Conservation (phyloP, 2,888 invertebrate genomes). For the Spatulosminthurus flaviceps region DNA sequence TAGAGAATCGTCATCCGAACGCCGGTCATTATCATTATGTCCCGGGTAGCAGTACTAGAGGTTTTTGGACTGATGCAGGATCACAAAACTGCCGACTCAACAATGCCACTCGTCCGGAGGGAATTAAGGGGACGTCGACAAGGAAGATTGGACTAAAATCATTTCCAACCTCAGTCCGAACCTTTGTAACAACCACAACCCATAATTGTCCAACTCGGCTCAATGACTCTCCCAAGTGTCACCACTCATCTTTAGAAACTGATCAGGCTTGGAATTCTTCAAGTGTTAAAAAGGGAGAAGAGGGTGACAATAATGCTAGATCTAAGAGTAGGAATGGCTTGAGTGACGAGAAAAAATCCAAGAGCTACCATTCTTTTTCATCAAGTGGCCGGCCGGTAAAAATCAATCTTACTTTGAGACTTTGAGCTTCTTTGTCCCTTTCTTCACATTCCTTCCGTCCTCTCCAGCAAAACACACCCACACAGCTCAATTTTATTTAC, state of each 20-base stretch:
- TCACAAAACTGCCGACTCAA: background rate
- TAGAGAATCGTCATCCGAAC: background rate
- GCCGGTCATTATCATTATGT: background rate
- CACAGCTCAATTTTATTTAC: background rate
- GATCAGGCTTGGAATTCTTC: background rate
- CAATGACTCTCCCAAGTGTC: constrained; percentile 13
- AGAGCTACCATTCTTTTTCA: constrained; percentile 24
- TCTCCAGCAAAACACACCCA: too few relatives aligned
- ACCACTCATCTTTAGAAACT: constrained; percentile 22
- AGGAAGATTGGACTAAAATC: too few relatives aligned
- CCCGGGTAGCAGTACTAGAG: background rate
- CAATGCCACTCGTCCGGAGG: background rate
- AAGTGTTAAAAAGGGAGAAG: background rate
- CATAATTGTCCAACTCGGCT: background rate
- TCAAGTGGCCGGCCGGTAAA: constrained; percentile 35
- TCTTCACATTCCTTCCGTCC: background rate
- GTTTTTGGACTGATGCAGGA: background rate
- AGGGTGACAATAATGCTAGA: background rate
- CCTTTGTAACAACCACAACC: background rate
- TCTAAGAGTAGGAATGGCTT: background rate
- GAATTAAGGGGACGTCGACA: background rate
- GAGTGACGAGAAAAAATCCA: constrained; percentile 18
- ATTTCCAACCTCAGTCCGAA: background rate
- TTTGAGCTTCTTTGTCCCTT: background rate
- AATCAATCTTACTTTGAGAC: constrained; percentile 27